phyloP scores from a whole-genome alignment of 2,113 vertebrate genomes.

The Anhinga rufa region DNA sequence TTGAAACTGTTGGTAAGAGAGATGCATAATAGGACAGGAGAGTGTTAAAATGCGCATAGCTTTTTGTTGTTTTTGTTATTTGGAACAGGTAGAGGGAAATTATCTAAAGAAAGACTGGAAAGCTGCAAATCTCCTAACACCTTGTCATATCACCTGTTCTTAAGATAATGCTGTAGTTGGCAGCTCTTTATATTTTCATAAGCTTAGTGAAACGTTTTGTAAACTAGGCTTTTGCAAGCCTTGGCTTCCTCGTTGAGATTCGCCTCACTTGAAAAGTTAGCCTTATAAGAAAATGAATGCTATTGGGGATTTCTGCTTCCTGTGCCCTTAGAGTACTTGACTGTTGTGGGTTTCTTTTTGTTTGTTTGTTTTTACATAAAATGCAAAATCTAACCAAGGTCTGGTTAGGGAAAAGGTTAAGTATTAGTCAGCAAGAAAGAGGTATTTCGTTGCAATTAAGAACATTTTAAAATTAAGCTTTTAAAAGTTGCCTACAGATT shows the following conservation, averaged over 20 bases:
- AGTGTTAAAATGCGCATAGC: too few relatives aligned
- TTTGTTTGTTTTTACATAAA: background rate
- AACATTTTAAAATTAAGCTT: background rate
- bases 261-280: background rate
- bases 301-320: background rate
- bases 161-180: background rate
- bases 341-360: background rate
- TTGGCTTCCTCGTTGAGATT: background rate
- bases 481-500: background rate
- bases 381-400: background rate
- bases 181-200: background rate
- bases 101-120: background rate
- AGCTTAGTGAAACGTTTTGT: background rate
- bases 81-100: background rate
- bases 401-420: background rate
- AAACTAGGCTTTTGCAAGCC: background rate
- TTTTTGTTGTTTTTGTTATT: too few relatives aligned
- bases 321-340: background rate
- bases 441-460: background rate
- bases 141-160: background rate
- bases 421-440: background rate
- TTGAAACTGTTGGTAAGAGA: background rate
- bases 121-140: background rate
- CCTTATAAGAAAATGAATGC: background rate
- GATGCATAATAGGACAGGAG: background rate